These are phyloP conservation scores for Drosophila lini DNA, from an alignment of 1,140 invertebrate species.

Conservation along the genomic window DNA sequence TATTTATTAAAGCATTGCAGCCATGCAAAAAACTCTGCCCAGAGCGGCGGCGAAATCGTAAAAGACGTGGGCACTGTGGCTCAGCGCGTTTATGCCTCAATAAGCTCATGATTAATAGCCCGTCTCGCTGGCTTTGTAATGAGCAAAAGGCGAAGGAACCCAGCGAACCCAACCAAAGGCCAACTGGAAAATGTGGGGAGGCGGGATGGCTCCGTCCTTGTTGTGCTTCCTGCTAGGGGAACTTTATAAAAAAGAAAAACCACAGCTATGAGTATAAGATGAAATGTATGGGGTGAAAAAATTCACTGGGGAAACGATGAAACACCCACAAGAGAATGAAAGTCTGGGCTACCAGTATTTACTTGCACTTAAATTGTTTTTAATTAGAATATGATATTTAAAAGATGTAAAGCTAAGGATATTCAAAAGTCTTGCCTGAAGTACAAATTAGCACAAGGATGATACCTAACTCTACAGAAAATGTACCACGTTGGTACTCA, in stretches of 20 bases:
- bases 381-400: background rate
- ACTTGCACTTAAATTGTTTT: slow-evolving; percentile 1
- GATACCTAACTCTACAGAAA: background rate
- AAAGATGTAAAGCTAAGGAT: no score
- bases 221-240: background rate
- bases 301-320: slow-evolving; percentile 8
- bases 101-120: slow-evolving; percentile 82
- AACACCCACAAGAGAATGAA: background rate
- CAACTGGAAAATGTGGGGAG: slow-evolving; percentile 7
- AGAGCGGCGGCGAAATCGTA: slow-evolving; percentile 30
- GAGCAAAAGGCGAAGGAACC: slow-evolving; percentile 69
- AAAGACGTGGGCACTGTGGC: slow-evolving; percentile 64
- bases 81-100: slow-evolving; percentile 78
- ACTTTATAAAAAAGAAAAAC: slow-evolving; percentile 42
- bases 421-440: background rate
- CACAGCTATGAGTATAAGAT: slow-evolving; percentile 19
- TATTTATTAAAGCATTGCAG: slow-evolving; percentile 70
- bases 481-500: background rate
- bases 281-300: slow-evolving; percentile 19
- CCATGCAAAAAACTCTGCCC: slow-evolving; percentile 19
- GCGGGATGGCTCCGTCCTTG: background rate
- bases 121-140: slow-evolving; percentile 67
- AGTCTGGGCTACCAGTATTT: background rate
- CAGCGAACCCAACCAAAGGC: slow-evolving; percentile 27
- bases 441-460: background rate